Percentiles rank a stretch among this genome's conserved stretches.
phyloP scores from a whole-genome alignment of 2,797 vertebrate genomes.

The Avahi laniger region DNA sequence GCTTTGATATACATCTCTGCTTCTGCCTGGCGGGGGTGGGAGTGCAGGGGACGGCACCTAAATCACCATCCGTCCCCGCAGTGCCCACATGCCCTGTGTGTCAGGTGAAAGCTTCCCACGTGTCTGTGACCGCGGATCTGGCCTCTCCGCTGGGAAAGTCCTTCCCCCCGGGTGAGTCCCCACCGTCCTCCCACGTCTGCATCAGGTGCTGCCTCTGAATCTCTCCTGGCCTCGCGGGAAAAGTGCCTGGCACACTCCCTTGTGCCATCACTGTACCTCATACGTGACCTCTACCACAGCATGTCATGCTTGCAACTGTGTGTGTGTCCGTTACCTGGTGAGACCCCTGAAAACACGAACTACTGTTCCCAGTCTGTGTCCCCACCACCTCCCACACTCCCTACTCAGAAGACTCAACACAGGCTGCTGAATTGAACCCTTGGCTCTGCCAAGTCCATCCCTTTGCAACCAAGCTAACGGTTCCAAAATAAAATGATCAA shows the following conservation, averaged over 20 bases:
- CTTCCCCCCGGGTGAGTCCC: neutral
- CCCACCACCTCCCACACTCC: neutral
- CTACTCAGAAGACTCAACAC: neutral
- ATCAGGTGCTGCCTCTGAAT: neutral
- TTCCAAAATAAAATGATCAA: neutral
- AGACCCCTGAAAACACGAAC: neutral
- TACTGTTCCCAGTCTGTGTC: neutral
- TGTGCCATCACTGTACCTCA: neutral
- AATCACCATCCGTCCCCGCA: neutral
- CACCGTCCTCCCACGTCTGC: neutral
- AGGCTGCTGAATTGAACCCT: neutral
- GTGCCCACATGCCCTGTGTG: neutral
- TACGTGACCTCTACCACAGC: neutral
- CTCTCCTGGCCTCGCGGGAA: neutral
- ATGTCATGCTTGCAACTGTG: fast-evolving
- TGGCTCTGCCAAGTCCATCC: neutral
- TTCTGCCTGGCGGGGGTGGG: neutral
- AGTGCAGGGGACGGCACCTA: too few species aligned
- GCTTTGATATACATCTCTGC: neutral
- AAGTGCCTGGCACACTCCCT: neutral
- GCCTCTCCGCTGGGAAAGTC: neutral
- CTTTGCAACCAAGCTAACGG: neutral
- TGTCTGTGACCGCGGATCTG: neutral
- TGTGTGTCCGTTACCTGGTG: fast-evolving
- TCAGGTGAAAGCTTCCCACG: neutral